phyloP scores from a whole-genome alignment of 2,888 invertebrate species.

The Cabera pusaria region DNA sequence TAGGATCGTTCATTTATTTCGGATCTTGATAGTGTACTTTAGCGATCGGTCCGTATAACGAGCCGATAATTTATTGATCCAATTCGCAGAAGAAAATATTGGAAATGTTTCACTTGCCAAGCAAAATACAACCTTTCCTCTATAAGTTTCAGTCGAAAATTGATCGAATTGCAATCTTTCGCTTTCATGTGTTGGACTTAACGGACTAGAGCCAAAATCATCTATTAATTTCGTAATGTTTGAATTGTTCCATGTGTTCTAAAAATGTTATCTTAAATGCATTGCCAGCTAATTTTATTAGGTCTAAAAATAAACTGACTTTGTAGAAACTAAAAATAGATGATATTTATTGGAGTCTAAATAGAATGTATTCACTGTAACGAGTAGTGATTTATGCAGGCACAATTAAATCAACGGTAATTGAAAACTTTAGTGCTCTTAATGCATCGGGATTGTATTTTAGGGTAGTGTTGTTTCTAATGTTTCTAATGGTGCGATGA shows the following conservation, averaged over 20 bases:
- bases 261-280: slow-evolving; percentile 20
- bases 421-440: slow-evolving; percentile 19
- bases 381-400: slow-evolving; percentile 22
- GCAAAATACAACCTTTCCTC: slow-evolving; percentile 18
- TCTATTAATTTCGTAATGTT: slow-evolving; percentile 40
- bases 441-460: slow-evolving; percentile 11
- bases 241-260: slow-evolving; percentile 31
- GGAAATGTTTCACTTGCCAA: slow-evolving; percentile 7
- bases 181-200: slow-evolving; percentile 23
- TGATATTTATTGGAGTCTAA: slow-evolving; percentile 21
- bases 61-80: slow-evolving; percentile 28
- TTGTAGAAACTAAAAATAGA: slow-evolving; percentile 19
- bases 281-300: no score
- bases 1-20: slow-evolving; percentile 22
- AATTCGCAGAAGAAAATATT: slow-evolving; percentile 22
- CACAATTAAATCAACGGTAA: slow-evolving; percentile 21
- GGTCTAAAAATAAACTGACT: slow-evolving; percentile 16
- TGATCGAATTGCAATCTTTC: slow-evolving; percentile 14
- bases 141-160: slow-evolving; percentile 11
- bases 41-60: slow-evolving; percentile 13
- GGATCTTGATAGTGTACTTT: slow-evolving; percentile 13
- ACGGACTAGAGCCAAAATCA: slow-evolving; percentile 37
- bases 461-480: slow-evolving; percentile 10
- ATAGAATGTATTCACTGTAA: slow-evolving; percentile 21
- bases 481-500: slow-evolving; percentile 3